Evolutionary conservation across 2,113 vertebrate species (phyloP).

Genomic region (Zosterops japonicus): DNA sequence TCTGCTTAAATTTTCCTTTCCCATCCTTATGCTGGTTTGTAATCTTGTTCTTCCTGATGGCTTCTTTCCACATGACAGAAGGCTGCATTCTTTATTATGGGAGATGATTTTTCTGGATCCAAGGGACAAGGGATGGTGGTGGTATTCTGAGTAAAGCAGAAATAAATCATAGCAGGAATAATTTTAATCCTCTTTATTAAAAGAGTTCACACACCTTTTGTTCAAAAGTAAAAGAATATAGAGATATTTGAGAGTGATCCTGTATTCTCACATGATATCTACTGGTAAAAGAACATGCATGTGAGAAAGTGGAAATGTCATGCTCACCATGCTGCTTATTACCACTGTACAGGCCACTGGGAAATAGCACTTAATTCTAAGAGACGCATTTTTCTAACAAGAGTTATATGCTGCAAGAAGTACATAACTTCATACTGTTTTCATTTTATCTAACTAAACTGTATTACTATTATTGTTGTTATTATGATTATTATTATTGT

Average conservation of each 20-base stretch:
- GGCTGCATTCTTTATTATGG: background rate
- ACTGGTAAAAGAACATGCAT: background rate
- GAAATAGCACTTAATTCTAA: background rate
- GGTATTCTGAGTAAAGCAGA: background rate
- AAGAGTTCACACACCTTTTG: background rate
- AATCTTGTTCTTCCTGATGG: background rate
- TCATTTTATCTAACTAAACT: background rate
- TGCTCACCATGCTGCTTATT: background rate
- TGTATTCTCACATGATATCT: background rate
- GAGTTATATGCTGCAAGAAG: background rate
- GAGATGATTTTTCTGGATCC: background rate
- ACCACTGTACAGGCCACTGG: background rate
- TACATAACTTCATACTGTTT: background rate
- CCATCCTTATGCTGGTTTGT: background rate
- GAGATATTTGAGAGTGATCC: background rate
- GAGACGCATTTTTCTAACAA: background rate
- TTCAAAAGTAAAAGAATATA: background rate
- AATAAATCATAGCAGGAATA: background rate
- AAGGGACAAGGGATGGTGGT: background rate
- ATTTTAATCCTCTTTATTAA: background rate
- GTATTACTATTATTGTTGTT: background rate
- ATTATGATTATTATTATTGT: background rate
- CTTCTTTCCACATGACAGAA: background rate
- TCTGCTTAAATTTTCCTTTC: constrained; percentile 1
- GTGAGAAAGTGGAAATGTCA: background rate